Percentiles rank a stretch among this genome's conserved stretches.
Evolutionary conservation across 2,113 vertebrate genomes (phyloP).

Genomic region (Melanotaenia duboulayi): DNA sequence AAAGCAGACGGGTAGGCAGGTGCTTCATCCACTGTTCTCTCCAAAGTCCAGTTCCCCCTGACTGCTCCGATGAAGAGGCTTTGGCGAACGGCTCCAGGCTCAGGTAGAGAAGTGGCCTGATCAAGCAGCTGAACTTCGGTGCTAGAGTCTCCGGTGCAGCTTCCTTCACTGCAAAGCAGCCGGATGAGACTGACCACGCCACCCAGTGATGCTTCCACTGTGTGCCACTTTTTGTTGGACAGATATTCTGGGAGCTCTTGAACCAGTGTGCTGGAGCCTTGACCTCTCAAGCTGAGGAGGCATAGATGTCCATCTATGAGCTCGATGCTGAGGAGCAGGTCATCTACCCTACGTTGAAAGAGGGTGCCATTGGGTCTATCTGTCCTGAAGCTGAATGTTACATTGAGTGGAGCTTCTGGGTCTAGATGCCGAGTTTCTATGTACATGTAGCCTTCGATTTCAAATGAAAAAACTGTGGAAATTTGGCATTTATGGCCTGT

Average conservation of each 20-base stretch:
- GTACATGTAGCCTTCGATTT: slow-evolving; percentile 83
- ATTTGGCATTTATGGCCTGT: slow-evolving; percentile 83
- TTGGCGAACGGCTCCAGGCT: slow-evolving; percentile 46
- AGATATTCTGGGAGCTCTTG: slow-evolving; percentile 81
- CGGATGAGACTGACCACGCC: slow-evolving; percentile 81
- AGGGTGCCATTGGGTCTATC: slow-evolving; percentile 79
- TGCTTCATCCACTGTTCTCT: slow-evolving; percentile 54
- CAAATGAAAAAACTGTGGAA: slow-evolving; percentile 87
- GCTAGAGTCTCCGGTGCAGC: slow-evolving; percentile 65
- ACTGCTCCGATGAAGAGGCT: slow-evolving; percentile 84
- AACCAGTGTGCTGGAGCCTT: slow-evolving; percentile 64
- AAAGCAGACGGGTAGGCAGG: slow-evolving; percentile 78
- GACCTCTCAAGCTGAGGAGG: slow-evolving; percentile 75
- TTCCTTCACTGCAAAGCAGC: slow-evolving; percentile 81
- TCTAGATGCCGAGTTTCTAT: slow-evolving; percentile 65
- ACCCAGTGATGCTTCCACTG: slow-evolving; percentile 83
- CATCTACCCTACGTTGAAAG: slow-evolving; percentile 77
- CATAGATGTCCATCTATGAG: slow-evolving; percentile 81
- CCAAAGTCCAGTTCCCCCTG: slow-evolving; percentile 33
- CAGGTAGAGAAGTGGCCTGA: slow-evolving; percentile 67
- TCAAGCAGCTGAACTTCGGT: slow-evolving; percentile 31
- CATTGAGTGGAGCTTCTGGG: slow-evolving; percentile 69
- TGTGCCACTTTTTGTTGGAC: slow-evolving; percentile 88
- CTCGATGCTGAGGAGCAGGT: slow-evolving; percentile 82
- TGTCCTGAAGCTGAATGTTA: slow-evolving; percentile 88